Evolutionary conservation across 1,140 invertebrate genomes (phyloP), one percentile per base, ranked within the genome.

Genomic region (Thaumetopoea pityocampa): DNA sequence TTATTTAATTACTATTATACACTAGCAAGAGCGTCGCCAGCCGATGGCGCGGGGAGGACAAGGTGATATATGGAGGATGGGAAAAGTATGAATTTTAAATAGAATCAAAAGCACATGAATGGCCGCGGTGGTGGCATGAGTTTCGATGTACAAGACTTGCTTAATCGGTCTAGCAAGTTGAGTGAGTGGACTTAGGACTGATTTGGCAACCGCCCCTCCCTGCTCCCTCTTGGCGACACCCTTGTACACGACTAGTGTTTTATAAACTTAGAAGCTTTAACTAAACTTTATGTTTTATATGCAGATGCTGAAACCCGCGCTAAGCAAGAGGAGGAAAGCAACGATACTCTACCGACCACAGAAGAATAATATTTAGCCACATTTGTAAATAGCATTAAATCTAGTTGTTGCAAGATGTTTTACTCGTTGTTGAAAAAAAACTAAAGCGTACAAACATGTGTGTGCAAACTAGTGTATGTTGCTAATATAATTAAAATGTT

Each of bases 361-460:
- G 84, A 84, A 60, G 83, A 86, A 85, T 86, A 85, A 86, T 85
- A 82, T 79, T 70, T 80, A 62, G 72, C 72, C 67, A 67, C 65
- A 45, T 54, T 83, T 80, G 78, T 83, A 80, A 78, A 83, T 80
- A 83, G 64, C 58, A 59, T 83, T 58, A 76, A 57, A 60, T 64
- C 57, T 52, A 72, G 66, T 61, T 83, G 79, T 64, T 76, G 54
- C 60, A 82, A 69, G 44, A 67, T 83, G 60, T 65, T 82, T 48
- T 59, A 70, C 33, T 77, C 78, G 30, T 44, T 85, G 37, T 53
- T 85, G 46, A 78, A 74, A 35, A 86, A 77, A 64, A 63, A 47
- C 37, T 69, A 59, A 64, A 45, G 24, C 33, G 32, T 45, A 36
- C 18, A 35, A 14, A 34, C 11, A 11, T 42, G 29, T 19, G 44